Base-by-base conservation (phyloP, 1,140 invertebrate species). In the Portunus trituberculatus region DNA sequence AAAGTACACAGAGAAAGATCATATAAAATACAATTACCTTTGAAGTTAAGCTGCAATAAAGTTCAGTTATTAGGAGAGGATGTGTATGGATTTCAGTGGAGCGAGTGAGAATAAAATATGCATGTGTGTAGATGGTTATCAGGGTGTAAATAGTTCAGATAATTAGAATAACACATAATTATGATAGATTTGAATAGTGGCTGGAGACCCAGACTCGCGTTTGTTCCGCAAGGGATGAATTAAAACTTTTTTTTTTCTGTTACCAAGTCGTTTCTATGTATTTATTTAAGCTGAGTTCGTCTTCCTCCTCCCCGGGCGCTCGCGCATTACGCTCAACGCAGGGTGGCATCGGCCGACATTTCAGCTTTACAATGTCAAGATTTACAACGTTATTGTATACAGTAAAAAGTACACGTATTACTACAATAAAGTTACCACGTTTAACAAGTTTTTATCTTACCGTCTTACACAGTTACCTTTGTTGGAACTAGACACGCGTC, bases 231-330 rank as follows among this genome's bases (percentile, higher is more conserved):
- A 94, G 88, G 93, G 59, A 12, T 39, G 32, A 45, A 76, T 84
- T 93, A 39, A 76, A 83, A 83, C 83, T 93, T 93, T 93, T 93
- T 91, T 59, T 59, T 92, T 83, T 25, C 4, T 28, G 28, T 93
- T 45, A 45, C 39, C n/a, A 82, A 46, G 52, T 76, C 31, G 59
- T 52, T 45, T 89, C 3, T 94, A 92, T 92, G 32, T 67, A 45
- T 89, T 91, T 90, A 90, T 94, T 76, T 91, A 48, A 84, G 87
- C 39, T 93, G 92, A 93, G 83, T 32, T 48, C 88, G 93, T 46
- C 48, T 91, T 94, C 93, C 93, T 94, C 93, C 82, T 94, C 88
- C 90, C 93, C 93, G 82, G 86, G 93, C 89, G 89, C 93, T 82
- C 93, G 93, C 88, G 88, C 32, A 86, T 48, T 59, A 94, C 93